Evolutionary conservation across 35 echinoderm and acorn worm species (phyloP).

Genomic region (Heliocidaris tuberculata): DNA sequence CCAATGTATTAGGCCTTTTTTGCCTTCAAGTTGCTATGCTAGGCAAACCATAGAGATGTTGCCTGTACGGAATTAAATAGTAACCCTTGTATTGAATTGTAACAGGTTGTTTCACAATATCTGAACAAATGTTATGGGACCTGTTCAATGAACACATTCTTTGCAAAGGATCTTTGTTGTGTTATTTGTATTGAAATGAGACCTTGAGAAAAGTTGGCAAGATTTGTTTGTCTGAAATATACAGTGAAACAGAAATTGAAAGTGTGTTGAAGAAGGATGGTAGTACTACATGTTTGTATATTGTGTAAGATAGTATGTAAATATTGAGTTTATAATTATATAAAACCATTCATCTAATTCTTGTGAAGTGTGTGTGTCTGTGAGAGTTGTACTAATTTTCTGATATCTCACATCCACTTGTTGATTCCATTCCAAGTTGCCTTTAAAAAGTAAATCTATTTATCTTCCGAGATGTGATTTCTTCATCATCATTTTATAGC

Average conservation of each 20-base stretch:
- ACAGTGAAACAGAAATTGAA: not conserved
- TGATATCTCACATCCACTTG: not conserved
- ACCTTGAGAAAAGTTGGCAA: not conserved
- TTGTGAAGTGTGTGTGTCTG: not conserved
- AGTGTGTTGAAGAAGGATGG: not conserved
- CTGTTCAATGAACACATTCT: no score
- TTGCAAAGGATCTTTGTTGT: no score
- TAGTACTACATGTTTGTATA: not conserved
- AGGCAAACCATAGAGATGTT: no score
- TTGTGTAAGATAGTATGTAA: not conserved
- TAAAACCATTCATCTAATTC: not conserved
- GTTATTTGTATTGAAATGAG: not conserved
- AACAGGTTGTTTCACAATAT: no score
- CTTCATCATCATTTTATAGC: not conserved
- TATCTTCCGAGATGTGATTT: not conserved
- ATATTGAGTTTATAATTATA: not conserved
- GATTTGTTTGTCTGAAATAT: not conserved
- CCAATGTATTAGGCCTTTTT: no score
- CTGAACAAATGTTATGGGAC: no score
- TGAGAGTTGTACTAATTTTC: not conserved
- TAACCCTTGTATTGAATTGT: no score
- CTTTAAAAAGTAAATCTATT: not conserved
- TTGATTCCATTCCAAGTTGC: not conserved
- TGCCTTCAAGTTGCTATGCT: no score
- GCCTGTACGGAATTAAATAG: no score